Conservation (phyloP, 2,888 invertebrate species). For the Synanthedon myopaeformis region DNA sequence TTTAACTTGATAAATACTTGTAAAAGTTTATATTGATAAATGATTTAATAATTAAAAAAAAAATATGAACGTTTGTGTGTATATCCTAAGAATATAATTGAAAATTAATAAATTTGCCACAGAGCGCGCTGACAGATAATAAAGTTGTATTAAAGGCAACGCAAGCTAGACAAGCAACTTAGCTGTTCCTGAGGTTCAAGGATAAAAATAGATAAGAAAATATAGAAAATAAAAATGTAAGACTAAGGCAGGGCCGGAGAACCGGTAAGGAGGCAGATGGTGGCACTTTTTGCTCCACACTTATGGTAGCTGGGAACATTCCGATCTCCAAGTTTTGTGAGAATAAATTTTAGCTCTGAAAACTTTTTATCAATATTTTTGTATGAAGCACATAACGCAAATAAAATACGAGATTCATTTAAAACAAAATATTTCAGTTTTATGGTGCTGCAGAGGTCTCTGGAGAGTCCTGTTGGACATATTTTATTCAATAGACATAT, state of each 20-base stretch:
- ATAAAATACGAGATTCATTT: too few species aligned
- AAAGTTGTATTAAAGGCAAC: not conserved
- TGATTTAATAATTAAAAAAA: not conserved
- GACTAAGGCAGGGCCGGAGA: constrained; percentile 10
- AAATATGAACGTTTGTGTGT: not conserved
- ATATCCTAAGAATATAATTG: not conserved
- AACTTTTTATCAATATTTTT: too few species aligned
- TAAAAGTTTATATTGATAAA: not conserved
- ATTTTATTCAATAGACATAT: too few species aligned
- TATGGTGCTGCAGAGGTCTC: too few species aligned
- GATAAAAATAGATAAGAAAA: constrained; percentile 46
- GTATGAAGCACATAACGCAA: too few species aligned
- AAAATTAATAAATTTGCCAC: too few species aligned
- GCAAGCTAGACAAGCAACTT: not conserved
- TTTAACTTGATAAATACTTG: too few species aligned
- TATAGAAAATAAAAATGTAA: constrained; percentile 46
- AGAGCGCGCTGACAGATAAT: too few species aligned
- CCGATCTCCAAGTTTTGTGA: constrained; percentile 9
- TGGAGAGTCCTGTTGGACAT: too few species aligned
- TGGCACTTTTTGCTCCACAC: constrained; percentile 39
- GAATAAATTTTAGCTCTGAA: too few species aligned
- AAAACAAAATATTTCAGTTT: too few species aligned
- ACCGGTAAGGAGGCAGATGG: constrained; percentile 58
- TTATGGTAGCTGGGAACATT: constrained; percentile 43
- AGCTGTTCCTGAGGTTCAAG: constrained; percentile 10